Evolutionary conservation across 1,140 invertebrate species (phyloP), one percentile per base, ranked within the genome.

Genomic region (Drosophila eugracilis): DNA sequence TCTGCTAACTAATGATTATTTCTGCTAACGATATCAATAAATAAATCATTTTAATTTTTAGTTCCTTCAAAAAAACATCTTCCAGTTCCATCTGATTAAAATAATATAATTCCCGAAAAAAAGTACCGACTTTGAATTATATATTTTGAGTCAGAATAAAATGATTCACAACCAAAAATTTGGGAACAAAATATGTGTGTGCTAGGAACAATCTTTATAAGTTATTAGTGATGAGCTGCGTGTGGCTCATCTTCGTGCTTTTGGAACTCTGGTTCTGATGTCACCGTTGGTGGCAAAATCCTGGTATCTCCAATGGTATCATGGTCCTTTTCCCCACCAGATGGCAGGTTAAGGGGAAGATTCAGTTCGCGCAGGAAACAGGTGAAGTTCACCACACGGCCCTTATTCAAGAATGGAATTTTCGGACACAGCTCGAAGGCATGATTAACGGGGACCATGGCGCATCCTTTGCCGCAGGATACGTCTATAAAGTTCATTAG

Each of bases 361-460:
- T 55, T 75, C 28, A 75, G 59, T 0, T 54, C 42, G 0, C 80
- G 53, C 6, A 92, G 45, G 14, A 92, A 88, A 12, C 76, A 84
- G 14, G 70, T 54, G 24, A 91, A 90, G 44, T 91, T 79, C 0
- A 92, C 60, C n/a, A 90, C 53, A 19, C 85, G 78, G 3, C 91
- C 91, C 42, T 77, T 75, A 17, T 76, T 28, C 21, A 75, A 45
- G 48, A 84, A 89, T 0, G 83, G 90, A 9, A 91, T 39, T 45
- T 91, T 91, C 3, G 90, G 89, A 19, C 90, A 91, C 6, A 91
- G 48, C 52, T 91, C 86, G 21, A 91, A 90, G 37, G 80, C 83
- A 9, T 83, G 73, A 42, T 86, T 92, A 0, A 91, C 73, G 10
- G 91, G 90, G 3, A 79, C 52, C 67, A 91, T 85, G 30, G 76